Evolutionary conservation across 2,797 vertebrate species (phyloP), one percentile per base, ranked within the genome.

Genomic region (Halcyon chelicuti): DNA sequence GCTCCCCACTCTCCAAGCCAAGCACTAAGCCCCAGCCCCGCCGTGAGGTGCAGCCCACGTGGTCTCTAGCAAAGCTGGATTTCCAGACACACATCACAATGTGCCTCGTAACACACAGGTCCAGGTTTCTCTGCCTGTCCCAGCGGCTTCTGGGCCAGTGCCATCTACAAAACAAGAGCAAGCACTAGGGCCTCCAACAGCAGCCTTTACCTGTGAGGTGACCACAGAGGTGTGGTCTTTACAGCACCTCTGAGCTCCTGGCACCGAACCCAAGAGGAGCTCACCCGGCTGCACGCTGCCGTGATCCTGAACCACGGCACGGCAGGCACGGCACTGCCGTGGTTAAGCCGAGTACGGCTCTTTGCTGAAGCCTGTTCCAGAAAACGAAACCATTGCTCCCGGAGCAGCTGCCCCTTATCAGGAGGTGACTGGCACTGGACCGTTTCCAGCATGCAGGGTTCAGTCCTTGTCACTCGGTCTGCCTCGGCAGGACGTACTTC

Each of bases 61-160:
- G 5, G 40, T 7, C 57, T 8, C 0, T 2, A 39, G 49, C 85
- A 40, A 28, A 57, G 78, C n/a, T 46, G 22, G 5, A 15, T 20
- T 20, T 37, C 70, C 73, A 8, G 0, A 6, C n/a, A 10, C 4
- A 3, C 1, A 0, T 5, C 37, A 12, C 33, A 31, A 3, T 0
- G 20, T 2, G 10, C 58, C 66, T 49, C 17, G 21, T 14, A 29
- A 23, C 20, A 20, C 19, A 19, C 22, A 51, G 11, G 9, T 5
- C 0, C 2, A 0, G 47, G 28, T 25, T 28, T 7, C 78, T 70
- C 66, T 55, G 51, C 70, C 67, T 35, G 68, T 37, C 52, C 83
- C 33, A 1, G 2, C 0, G 8, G 25, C 2, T 65, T 21, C 68
- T 0, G 2, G 25, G 52, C 60, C 46, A 66, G n/a, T 3, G 20